Evolutionary conservation across 2,113 vertebrate genomes (phyloP), one percentile per base, ranked within the genome.

Genomic region (Cryptotis parvus): DNA sequence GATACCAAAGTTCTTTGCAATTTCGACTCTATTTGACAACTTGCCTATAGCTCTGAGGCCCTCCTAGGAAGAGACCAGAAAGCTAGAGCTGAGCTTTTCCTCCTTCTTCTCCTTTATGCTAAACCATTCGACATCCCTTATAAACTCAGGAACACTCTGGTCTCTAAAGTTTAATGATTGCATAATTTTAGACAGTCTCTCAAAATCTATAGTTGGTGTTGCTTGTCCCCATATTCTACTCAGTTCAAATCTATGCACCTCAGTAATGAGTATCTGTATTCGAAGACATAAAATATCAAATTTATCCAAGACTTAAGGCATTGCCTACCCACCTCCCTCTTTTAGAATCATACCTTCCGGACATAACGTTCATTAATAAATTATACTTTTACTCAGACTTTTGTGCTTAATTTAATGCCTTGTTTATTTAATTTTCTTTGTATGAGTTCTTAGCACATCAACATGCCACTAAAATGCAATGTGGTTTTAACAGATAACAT

Each of bases 371-470:
- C 24, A 69, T 58, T 73, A 39, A 45, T 45, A 83, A 88, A 83
- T 68, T 61, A 76, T 29, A 20, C 2, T 68, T 41, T 87, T 73
- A 20, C 22, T 94, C 33, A 73, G 52, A 27, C 5, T 87, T 89
- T 80, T 12, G 37, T 84, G 75, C 77, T 84, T 61, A 77, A 45
- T 15, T 31, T 37, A 92, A 65, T 79, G 29, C 24, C 72, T 88
- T 86, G 2, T 92, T 85, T 86, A 68, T 73, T 91, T 87, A 73
- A 63, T 61, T 89, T 76, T 80, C 81, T 82, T 31, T 66, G 27
- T 68, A 87, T 52, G 33, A 78, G 24, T 55, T 76, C 45, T 92
- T 41, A 87, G 31, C 63, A 63, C 37, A 86, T 27, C 43, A 80
- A 83, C 75, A 35, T 66, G 37, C 26, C 72, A 29, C 26, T 76